These are phyloP conservation scores for Drosophila rellima DNA, from an alignment of 2,888 invertebrate genomes.

Conservation along the genomic window DNA sequence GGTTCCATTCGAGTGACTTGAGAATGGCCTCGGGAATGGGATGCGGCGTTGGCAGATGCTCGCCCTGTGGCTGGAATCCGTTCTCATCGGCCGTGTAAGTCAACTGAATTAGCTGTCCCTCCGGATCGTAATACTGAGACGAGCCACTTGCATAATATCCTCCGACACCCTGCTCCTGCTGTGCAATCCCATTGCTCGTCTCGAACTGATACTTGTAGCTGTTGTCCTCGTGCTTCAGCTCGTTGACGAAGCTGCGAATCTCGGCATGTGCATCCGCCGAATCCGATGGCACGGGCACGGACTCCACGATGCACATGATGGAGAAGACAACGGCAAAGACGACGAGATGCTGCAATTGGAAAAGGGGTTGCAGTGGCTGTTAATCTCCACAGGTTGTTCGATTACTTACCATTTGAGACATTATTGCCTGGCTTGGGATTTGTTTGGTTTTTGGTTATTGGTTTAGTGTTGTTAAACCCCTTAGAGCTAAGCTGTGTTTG, in stretches of 20 bases:
- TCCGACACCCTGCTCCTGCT: slow-evolving; percentile 87
- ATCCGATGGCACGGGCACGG: slow-evolving; percentile 63
- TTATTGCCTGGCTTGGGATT: slow-evolving; percentile 66
- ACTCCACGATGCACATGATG: slow-evolving; percentile 31
- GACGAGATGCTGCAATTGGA: slow-evolving; percentile 65
- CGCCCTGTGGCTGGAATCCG: slow-evolving; percentile 87
- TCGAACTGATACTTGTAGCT: slow-evolving; percentile 86
- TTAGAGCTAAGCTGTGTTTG: slow-evolving; percentile 75
- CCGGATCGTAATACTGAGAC: slow-evolving; percentile 86
- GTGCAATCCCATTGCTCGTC: slow-evolving; percentile 88
- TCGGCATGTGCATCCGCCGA: slow-evolving; percentile 77
- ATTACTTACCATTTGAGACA: slow-evolving; percentile 80
- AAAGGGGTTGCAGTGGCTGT: background rate
- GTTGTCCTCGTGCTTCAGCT: slow-evolving; percentile 83
- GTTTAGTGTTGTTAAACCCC: slow-evolving; percentile 65
- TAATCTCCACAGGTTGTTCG: slow-evolving; percentile 2
- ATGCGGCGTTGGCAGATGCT: slow-evolving; percentile 83
- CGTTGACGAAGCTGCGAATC: slow-evolving; percentile 84
- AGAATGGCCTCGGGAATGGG: slow-evolving; percentile 81
- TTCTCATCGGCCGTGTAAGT: slow-evolving; percentile 87
- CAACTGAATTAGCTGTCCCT: slow-evolving; percentile 85
- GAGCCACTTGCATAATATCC: slow-evolving; percentile 87
- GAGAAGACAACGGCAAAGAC: slow-evolving; percentile 49
- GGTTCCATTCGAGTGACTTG: slow-evolving; percentile 76
- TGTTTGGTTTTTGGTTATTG: slow-evolving; percentile 33